Conservation (phyloP, 1,140 invertebrate species). For the Calephelis nemesis region DNA sequence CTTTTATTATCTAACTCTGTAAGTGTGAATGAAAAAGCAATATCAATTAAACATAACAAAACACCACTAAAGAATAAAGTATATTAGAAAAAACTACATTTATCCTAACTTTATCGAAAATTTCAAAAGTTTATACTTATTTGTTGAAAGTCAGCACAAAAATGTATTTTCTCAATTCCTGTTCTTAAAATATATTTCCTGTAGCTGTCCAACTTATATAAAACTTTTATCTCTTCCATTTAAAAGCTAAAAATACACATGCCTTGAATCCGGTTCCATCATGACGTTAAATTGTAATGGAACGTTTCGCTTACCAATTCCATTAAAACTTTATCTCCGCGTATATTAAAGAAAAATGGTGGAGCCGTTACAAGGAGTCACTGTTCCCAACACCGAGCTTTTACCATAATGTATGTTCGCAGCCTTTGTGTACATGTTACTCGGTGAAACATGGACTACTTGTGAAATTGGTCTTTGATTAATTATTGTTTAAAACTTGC, state of each 20-base stretch:
- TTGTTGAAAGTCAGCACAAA: no score
- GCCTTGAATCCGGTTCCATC: constrained; percentile 8
- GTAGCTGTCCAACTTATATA: constrained; percentile 1
- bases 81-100: not conserved
- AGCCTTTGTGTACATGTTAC: constrained; percentile 30
- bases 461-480: constrained; percentile 26
- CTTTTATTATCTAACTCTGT: no score
- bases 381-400: constrained; percentile 36
- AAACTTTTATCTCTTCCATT: constrained; percentile 14
- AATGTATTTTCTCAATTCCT: not conserved
- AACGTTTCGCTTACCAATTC: constrained; percentile 22
- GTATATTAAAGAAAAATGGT: constrained; percentile 40
- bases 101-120: not conserved
- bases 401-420: constrained; percentile 37
- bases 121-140: no score
- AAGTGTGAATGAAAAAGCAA: no score
- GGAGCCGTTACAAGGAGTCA: constrained; percentile 38
- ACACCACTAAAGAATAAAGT: not conserved
- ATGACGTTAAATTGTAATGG: constrained; percentile 18
- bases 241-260: constrained; percentile 16
- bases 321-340: constrained; percentile 32
- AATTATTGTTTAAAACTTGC: not conserved
- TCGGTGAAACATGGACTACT: constrained; percentile 11
- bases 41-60: no score
- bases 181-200: not conserved